These are phyloP conservation scores for Dicranocentrus wangi DNA, from an alignment of 2,888 invertebrate genomes.

Conservation along the genomic window DNA sequence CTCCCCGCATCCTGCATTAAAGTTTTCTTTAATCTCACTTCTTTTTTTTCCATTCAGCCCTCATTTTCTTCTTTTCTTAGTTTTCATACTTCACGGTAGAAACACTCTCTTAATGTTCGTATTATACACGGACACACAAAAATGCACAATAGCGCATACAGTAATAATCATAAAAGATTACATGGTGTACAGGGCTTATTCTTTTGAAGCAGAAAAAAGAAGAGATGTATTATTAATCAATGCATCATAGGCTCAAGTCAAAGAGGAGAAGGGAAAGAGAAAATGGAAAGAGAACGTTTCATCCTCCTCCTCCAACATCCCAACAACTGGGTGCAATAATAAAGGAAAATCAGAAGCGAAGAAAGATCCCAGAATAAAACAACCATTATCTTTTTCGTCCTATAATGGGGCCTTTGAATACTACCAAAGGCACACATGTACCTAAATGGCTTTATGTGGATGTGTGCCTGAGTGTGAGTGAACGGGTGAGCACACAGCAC, in stretches of 20 bases:
- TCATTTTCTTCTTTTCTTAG: background rate
- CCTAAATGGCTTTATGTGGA: too few relatives aligned
- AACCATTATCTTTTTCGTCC: conserved; percentile 39
- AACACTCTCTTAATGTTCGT: conserved; percentile 8
- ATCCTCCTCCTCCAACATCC: conserved; percentile 32
- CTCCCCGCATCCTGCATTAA: background rate
- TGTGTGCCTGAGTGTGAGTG: too few relatives aligned
- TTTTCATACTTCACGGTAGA: conserved; percentile 1
- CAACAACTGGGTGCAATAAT: conserved; percentile 47
- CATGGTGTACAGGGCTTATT: conserved; percentile 18
- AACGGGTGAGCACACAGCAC: conserved; percentile 24
- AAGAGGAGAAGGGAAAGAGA: conserved; percentile 29
- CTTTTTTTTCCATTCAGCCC: background rate
- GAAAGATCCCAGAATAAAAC: conserved; percentile 51
- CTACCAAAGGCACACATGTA: too few relatives aligned
- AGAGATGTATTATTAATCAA: conserved; percentile 18
- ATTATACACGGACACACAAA: conserved; percentile 20
- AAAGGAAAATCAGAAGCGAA: conserved; percentile 43
- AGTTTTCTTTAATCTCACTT: background rate
- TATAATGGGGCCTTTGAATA: background rate
- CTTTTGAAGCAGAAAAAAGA: conserved; percentile 15
- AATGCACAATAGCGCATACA: conserved; percentile 8
- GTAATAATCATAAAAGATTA: conserved; percentile 23
- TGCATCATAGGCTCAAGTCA: background rate
- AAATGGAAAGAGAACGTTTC: conserved; percentile 33